Evolutionary conservation across 2,797 vertebrate species (phyloP).

Genomic region (Hydrocynus forskahlii): DNA sequence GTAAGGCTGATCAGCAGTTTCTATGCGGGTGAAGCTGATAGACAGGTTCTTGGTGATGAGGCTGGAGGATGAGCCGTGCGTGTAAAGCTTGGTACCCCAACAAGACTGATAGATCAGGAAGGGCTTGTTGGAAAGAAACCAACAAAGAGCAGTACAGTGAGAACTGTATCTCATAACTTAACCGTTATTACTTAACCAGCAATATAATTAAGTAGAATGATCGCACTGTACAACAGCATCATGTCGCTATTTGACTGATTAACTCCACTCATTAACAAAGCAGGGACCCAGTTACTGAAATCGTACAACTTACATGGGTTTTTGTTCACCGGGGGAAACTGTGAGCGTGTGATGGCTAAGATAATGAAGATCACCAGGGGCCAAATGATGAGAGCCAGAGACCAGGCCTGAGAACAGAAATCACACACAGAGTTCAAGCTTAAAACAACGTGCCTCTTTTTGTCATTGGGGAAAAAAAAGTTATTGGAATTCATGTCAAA

Average conservation of each 20-base stretch:
- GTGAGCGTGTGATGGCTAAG: slow-evolving; percentile 74
- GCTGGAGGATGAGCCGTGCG: no score
- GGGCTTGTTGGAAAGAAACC: no score
- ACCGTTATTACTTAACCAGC: no score
- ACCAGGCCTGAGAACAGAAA: slow-evolving; percentile 73
- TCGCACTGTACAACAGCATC: no score
- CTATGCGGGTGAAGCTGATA: no score
- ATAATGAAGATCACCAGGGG: slow-evolving; percentile 81
- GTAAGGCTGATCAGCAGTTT: no score
- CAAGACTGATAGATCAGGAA: no score
- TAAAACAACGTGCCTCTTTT: neutral
- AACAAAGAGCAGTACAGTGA: neutral
- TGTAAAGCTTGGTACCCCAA: no score
- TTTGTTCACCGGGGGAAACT: slow-evolving; percentile 70
- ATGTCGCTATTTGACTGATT: no score
- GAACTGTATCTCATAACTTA: neutral
- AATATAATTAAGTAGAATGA: no score
- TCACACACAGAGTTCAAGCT: neutral
- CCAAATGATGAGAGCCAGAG: slow-evolving; percentile 77
- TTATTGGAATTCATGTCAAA: neutral
- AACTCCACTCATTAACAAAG: neutral
- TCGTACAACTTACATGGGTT: slow-evolving; percentile 73
- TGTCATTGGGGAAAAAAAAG: neutral
- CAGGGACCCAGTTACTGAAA: neutral
- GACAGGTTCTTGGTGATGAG: no score